These are phyloP conservation scores for Neomorphus geoffroyi DNA, from an alignment of 2,797 vertebrate genomes.

Conservation along the genomic window DNA sequence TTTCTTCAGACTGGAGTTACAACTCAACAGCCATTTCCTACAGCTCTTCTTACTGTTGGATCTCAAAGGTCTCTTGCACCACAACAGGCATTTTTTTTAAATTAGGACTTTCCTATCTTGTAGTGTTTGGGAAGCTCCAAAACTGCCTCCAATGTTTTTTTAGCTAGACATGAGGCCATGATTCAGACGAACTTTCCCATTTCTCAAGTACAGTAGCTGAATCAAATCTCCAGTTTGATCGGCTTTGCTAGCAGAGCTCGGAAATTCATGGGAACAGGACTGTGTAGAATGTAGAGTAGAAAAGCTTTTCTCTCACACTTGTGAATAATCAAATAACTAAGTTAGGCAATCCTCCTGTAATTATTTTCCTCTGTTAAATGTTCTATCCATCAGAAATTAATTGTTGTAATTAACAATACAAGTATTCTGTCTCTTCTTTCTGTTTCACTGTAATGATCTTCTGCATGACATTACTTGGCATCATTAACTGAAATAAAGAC, in stretches of 20 bases:
- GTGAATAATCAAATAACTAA: constrained; percentile 23
- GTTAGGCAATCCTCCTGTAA: constrained; percentile 14
- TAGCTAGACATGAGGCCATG: neutral
- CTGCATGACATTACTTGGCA: constrained; percentile 20
- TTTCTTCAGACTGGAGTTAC: neutral
- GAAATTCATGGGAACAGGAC: neutral
- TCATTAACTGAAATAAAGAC: neutral
- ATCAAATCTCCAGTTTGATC: neutral
- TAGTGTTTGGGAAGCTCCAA: neutral
- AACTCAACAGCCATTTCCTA: neutral
- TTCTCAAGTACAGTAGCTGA: neutral
- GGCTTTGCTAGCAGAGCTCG: rapidly evolving
- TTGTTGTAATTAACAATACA: constrained; percentile 59
- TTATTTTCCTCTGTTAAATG: constrained; percentile 60
- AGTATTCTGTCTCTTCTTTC: constrained; percentile 24
- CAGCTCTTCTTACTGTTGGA: neutral
- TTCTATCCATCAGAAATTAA: constrained; percentile 61
- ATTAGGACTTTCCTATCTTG: neutral
- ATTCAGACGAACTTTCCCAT: neutral
- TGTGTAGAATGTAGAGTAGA: neutral
- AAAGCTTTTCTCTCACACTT: neutral
- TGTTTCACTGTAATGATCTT: constrained; percentile 37
- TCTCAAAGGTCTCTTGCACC: neutral
- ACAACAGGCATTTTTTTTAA: neutral
- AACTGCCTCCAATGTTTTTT: neutral